Conservation (phyloP, 2,888 invertebrate genomes). For the Gibbula magus region DNA sequence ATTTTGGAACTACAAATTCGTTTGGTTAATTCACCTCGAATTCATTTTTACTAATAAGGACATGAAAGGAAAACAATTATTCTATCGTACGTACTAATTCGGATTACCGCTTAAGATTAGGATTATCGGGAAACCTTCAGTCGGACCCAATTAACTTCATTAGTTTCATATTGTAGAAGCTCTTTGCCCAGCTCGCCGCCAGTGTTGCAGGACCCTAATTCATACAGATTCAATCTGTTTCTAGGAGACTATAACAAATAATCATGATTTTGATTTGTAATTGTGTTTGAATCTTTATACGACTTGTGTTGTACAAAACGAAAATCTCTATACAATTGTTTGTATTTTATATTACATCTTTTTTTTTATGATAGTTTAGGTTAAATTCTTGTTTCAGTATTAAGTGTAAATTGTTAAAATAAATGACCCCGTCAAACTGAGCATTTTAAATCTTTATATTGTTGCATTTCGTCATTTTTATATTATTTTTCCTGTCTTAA, state of each 20-base stretch:
- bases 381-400: background rate
- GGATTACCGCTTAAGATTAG: slow-evolving; percentile 3
- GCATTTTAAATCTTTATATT: background rate
- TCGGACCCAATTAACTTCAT: background rate
- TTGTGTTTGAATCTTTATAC: too few species aligned
- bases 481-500: background rate
- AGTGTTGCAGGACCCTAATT: too few species aligned
- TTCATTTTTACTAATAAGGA: too few species aligned
- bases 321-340: background rate
- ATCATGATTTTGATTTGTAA: too few species aligned
- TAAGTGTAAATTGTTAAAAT: too few species aligned
- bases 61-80: slow-evolving; percentile 14
- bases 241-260: too few species aligned
- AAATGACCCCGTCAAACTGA: too few species aligned
- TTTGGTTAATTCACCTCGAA: too few species aligned
- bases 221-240: too few species aligned
- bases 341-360: background rate
- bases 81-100: slow-evolving; percentile 11
- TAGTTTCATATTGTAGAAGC: background rate
- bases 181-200: background rate
- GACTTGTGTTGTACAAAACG: too few species aligned
- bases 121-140: background rate
- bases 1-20: too few species aligned
- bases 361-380: background rate
- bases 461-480: background rate